These are phyloP conservation scores for Leucophenga varia DNA, from an alignment of 1,140 invertebrate genomes.

Conservation along the genomic window DNA sequence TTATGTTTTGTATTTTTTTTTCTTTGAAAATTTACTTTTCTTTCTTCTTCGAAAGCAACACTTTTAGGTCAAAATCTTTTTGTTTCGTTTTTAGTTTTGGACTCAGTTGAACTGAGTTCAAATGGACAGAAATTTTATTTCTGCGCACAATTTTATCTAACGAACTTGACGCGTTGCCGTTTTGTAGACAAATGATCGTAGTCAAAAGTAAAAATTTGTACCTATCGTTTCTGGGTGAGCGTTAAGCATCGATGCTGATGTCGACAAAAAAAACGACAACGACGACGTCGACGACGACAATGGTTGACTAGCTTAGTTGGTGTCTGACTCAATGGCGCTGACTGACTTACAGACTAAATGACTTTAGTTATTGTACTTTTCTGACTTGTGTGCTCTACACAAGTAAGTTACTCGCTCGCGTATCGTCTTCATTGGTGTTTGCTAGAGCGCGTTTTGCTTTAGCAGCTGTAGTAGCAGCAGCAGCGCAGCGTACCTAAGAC, in stretches of 20 bases:
- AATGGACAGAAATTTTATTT: slow-evolving; percentile 7
- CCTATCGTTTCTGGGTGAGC: slow-evolving; percentile 29
- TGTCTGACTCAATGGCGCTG: not conserved
- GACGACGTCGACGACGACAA: slow-evolving; percentile 17
- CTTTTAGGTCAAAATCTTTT: slow-evolving; percentile 18
- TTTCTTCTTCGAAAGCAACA: slow-evolving; percentile 22
- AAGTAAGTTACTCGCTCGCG: too few relatives aligned
- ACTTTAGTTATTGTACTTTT: slow-evolving; percentile 20
- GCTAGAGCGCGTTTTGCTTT: not conserved
- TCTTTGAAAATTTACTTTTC: too few relatives aligned
- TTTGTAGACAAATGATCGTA: slow-evolving; percentile 55
- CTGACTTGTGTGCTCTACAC: too few relatives aligned
- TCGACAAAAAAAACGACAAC: too few relatives aligned
- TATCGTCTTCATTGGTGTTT: slow-evolving; percentile 6
- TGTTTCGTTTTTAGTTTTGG: slow-evolving; percentile 20
- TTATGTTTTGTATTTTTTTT: too few relatives aligned
- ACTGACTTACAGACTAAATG: slow-evolving; percentile 41
- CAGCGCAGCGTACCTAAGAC: slow-evolving; percentile 41
- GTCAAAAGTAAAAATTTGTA: slow-evolving; percentile 45
- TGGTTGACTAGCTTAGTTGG: slow-evolving; percentile 1
- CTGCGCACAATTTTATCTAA: slow-evolving; percentile 38
- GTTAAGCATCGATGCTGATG: too few relatives aligned
- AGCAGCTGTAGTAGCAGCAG: slow-evolving; percentile 25
- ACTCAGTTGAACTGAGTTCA: not conserved
- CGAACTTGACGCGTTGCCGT: slow-evolving; percentile 47